These are phyloP conservation scores for Entosphenus tridentatus DNA, from an alignment of 2,113 vertebrate species.

Conservation along the genomic window DNA sequence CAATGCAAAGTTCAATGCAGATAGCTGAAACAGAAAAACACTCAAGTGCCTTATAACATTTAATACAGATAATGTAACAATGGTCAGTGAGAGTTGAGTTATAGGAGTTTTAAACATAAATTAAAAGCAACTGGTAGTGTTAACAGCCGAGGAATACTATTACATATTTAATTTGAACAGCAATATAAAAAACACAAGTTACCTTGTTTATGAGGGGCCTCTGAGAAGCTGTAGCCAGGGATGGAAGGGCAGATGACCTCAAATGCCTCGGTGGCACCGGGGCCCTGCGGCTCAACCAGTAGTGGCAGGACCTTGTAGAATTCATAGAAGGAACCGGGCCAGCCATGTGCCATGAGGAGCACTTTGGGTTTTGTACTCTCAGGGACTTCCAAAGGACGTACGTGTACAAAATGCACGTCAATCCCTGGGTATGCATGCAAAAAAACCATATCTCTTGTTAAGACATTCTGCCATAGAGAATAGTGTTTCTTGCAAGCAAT, in stretches of 20 bases:
- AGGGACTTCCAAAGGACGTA: conserved; percentile 24
- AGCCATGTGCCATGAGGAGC: conserved; percentile 52
- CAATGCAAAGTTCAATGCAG: no score
- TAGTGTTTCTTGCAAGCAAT: no score
- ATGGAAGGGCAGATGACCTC: conserved; percentile 65
- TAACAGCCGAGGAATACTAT: no score
- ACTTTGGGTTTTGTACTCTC: conserved; percentile 24
- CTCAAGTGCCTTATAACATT: no score
- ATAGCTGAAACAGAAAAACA: no score
- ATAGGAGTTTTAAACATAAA: no score
- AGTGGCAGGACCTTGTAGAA: conserved; percentile 56
- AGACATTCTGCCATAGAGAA: no score
- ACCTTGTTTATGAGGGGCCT: conserved; percentile 42
- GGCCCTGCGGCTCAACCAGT: conserved; percentile 27
- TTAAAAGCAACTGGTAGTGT: no score
- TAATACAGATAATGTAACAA: no score
- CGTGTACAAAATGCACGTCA: conserved; percentile 48
- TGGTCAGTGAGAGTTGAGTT: no score
- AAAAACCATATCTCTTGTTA: no score
- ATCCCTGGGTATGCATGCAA: conserved; percentile 23
- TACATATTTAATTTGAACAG: no score
- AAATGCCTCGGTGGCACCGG: conserved; percentile 26
- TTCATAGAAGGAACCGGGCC: conserved; percentile 65
- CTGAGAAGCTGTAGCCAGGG: conserved; percentile 57
- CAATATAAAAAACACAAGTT: neutral